Conservation (phyloP, 2,113 vertebrate species). For the Scalopus aquaticus region DNA sequence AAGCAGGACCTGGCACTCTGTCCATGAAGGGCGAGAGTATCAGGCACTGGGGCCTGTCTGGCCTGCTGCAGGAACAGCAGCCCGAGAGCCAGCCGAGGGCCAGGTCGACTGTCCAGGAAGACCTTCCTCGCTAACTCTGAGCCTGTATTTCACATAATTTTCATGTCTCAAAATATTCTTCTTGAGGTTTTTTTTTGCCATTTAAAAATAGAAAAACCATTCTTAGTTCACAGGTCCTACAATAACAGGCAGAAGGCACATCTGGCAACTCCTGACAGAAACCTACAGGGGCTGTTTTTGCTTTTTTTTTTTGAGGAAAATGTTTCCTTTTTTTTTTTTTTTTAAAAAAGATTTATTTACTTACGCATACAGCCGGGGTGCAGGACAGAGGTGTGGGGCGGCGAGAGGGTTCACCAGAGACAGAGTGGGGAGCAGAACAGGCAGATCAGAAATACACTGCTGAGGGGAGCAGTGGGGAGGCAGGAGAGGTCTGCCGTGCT, state of each 20-base stretch:
- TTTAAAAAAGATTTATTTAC: no score
- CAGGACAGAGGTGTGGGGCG: no score
- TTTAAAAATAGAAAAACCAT: background rate
- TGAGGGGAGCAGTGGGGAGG: no score
- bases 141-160: background rate
- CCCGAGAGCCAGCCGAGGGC: background rate
- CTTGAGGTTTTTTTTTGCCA: background rate
- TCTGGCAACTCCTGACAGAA: background rate
- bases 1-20: background rate
- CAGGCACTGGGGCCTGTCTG: background rate
- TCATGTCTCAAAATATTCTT: background rate
- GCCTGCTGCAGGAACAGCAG: background rate
- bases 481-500: no score
- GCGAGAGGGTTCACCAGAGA: no score
- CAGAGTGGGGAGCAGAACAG: no score
- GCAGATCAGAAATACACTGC: no score
- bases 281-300: background rate
- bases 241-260: background rate
- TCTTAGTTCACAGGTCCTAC: background rate
- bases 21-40: background rate
- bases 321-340: no score
- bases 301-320: no score
- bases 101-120: background rate
- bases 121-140: background rate
- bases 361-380: no score